Evolutionary conservation across 2,113 vertebrate species (phyloP), one percentile per base, ranked within the genome.

Genomic region (Epinephelus cyanopodus): DNA sequence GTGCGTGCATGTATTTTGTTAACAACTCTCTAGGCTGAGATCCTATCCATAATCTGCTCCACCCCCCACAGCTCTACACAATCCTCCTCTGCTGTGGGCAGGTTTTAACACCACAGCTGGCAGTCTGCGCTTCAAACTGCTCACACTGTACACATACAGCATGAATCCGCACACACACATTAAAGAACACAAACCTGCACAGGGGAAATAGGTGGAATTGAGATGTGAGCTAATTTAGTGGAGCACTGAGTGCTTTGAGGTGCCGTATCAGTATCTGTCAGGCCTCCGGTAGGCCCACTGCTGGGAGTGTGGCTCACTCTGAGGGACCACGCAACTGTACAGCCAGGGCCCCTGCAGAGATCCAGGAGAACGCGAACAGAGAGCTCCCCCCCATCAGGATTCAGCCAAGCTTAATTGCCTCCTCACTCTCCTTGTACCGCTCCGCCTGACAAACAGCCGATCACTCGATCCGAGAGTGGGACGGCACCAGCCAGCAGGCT

Each of bases 311-410:
- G 91, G 84, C 84, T 85, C 93, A 83, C 92, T 93, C 73, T 23
- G 86, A 89, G 83, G 78, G 83, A 74, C 73, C 52, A 6, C 12
- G n/a, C 54, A 39, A 57, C 79, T 84, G 61, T 71, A 57, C 53
- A 83, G 71, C 71, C 65, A 3, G 87, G 89, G 94, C 94, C 96
- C 95, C 95, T 94, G 96, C 93, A 47, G 70, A 81, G 75, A 86
- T 76, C 64, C 70, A 73, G 62, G 57, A 25, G 73, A 82, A 77
- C 75, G 29, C 18, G 11, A 89, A 82, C 56, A 79, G 39, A 72
- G 61, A 80, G 48, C 67, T n/a, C 60, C 69, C 54, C 54, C 64
- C 67, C 45, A 73, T 37, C 73, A 47, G 67, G 67, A 69, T 81
- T 66, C 78, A 85, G 79, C 72, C 63, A 61, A 45, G 77, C 83